Percentiles rank a stretch among this genome's conserved stretches.
phyloP scores from a whole-genome alignment of 2,888 invertebrate genomes.

The Atherix ibis region DNA sequence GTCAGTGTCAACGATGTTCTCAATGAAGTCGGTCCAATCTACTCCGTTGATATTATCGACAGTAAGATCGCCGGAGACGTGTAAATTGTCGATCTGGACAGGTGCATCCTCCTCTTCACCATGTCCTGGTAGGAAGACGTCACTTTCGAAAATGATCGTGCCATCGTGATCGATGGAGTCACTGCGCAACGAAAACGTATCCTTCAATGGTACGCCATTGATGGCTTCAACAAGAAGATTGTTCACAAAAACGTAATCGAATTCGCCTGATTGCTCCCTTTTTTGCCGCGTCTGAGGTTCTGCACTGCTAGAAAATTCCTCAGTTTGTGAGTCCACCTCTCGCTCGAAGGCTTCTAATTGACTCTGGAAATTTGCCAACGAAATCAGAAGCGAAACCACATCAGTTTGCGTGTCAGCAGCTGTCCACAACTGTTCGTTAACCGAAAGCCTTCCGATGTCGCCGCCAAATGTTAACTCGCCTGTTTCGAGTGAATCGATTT shows the following conservation, averaged over 20 bases:
- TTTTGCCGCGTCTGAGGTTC: too few species aligned
- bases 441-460: conserved; percentile 17
- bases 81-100: too few species aligned
- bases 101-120: too few species aligned
- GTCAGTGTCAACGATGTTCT: conserved; percentile 34
- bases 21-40: conserved; percentile 31
- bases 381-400: conserved; percentile 17
- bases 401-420: conserved; percentile 17
- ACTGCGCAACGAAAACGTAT: too few species aligned
- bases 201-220: conserved; percentile 20
- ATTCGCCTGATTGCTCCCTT: too few species aligned
- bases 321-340: conserved; percentile 17
- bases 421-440: conserved; percentile 23
- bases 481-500: conserved; percentile 14
- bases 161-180: conserved; percentile 21
- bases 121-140: too few species aligned
- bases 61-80: conserved; percentile 17
- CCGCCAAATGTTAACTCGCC: conserved; percentile 18
- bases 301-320: too few species aligned
- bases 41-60: conserved; percentile 33
- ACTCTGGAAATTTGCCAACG: conserved; percentile 4
- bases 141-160: conserved; percentile 17
- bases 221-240: conserved; percentile 21
- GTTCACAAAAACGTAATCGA: conserved; percentile 18
- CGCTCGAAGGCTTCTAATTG: conserved; percentile 11